A percentile compares a stretch with the other conserved stretches of the same genome.
Evolutionary conservation across 2,113 vertebrate genomes (phyloP).

Genomic region (Panthera tigris): DNA sequence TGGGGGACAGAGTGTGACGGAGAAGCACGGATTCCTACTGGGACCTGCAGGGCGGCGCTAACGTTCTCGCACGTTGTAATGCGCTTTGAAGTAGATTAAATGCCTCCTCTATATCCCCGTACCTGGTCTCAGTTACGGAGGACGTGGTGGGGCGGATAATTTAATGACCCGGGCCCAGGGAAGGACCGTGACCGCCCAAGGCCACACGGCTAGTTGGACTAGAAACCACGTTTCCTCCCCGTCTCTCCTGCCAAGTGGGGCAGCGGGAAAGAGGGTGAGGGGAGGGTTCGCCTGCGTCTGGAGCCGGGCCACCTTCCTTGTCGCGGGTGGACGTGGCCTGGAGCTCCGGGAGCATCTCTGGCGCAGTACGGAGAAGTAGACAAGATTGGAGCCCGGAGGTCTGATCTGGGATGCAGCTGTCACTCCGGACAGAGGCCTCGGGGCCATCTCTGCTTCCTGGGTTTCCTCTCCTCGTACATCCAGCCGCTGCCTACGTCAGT

Average conservation of each 20-base stretch:
- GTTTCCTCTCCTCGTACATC: neutral
- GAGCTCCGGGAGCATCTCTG: neutral
- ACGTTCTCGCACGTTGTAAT: fast-evolving
- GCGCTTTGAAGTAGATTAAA: neutral
- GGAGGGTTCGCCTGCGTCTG: neutral
- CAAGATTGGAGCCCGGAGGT: fast-evolving
- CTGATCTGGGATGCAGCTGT: neutral
- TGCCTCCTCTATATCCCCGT: neutral
- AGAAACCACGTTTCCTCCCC: neutral
- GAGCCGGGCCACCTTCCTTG: neutral
- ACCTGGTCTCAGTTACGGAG: neutral
- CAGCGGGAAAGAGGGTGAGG: neutral
- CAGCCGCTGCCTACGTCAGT: fast-evolving
- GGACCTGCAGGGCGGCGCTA: neutral
- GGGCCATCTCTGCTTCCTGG: neutral
- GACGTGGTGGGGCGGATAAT: neutral
- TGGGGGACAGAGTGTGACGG: neutral
- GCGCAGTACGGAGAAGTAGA: neutral
- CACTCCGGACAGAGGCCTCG: neutral
- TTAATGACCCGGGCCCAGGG: neutral
- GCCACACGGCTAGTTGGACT: neutral
- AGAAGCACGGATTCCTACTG: fast-evolving
- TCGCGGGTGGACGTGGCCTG: fast-evolving
- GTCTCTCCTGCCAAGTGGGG: fast-evolving
- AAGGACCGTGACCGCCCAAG: neutral